phyloP scores from a whole-genome alignment of 1,140 invertebrate species.

The Campodea augens region DNA sequence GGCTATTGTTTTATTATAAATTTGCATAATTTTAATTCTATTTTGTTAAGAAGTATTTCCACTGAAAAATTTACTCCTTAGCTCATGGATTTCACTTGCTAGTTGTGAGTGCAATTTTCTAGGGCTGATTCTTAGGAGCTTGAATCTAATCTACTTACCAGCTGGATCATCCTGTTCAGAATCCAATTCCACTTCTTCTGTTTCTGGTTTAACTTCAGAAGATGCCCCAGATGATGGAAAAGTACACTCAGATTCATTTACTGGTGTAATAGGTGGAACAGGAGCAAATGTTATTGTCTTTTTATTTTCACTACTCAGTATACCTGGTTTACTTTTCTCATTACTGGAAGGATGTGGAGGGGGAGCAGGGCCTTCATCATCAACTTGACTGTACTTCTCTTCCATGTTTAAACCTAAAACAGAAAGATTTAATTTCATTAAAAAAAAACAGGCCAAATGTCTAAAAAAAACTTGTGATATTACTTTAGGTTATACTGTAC shows the following conservation, averaged over 20 bases:
- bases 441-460: no score
- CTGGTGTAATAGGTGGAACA: neutral
- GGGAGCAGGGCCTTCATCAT: neutral
- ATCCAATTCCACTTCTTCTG: constrained; percentile 21
- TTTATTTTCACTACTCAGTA: neutral
- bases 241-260: neutral
- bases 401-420: no score
- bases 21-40: constrained; percentile 2
- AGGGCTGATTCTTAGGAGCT: neutral
- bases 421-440: no score
- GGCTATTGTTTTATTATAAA: neutral
- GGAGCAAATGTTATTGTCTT: neutral
- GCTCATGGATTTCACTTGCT: neutral
- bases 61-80: neutral
- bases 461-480: no score
- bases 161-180: constrained; percentile 28
- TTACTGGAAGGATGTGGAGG: neutral
- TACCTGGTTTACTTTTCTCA: neutral
- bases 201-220: constrained; percentile 16
- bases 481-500: no score
- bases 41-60: neutral
- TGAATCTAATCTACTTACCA: constrained; percentile 11
- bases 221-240: neutral
- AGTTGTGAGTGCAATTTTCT: constrained; percentile 7
- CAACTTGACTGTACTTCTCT: neutral